These are phyloP conservation scores for Carpatolechia fugitivella DNA, from an alignment of 2,888 invertebrate species.

Conservation along the genomic window DNA sequence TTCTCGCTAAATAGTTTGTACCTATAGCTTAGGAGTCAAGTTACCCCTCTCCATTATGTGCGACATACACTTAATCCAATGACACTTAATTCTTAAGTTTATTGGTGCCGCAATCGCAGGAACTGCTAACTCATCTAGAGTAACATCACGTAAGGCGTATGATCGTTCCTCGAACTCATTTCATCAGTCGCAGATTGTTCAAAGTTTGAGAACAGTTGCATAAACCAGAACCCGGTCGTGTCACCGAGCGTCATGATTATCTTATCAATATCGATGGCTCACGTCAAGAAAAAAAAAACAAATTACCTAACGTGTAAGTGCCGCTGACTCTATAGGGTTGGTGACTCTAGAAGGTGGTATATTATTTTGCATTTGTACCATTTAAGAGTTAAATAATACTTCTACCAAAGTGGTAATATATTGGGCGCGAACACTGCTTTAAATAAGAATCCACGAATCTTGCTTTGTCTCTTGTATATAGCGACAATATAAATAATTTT, in stretches of 20 bases:
- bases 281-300: not conserved
- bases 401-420: too few species aligned
- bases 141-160: not conserved
- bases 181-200: slow-evolving; percentile 18
- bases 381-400: too few species aligned
- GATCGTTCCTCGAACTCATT: slow-evolving; percentile 19
- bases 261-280: slow-evolving; percentile 11
- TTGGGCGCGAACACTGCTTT: too few species aligned
- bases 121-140: not conserved
- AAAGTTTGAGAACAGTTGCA: slow-evolving; percentile 12
- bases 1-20: too few species aligned
- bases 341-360: too few species aligned
- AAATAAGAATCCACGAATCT: too few species aligned
- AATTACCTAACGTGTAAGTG: not conserved
- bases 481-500: too few species aligned
- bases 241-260: slow-evolving; percentile 6
- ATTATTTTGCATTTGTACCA: too few species aligned
- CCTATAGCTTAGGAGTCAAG: too few species aligned
- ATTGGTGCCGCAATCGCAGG: not conserved
- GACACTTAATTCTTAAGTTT: not conserved
- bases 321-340: not conserved
- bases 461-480: too few species aligned
- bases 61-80: too few species aligned
- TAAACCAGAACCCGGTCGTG: slow-evolving; percentile 9
- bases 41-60: too few species aligned